Evolutionary conservation across 2,888 invertebrate genomes (phyloP), one percentile per base, ranked within the genome.

Genomic region (Eubasilissa splendida): DNA sequence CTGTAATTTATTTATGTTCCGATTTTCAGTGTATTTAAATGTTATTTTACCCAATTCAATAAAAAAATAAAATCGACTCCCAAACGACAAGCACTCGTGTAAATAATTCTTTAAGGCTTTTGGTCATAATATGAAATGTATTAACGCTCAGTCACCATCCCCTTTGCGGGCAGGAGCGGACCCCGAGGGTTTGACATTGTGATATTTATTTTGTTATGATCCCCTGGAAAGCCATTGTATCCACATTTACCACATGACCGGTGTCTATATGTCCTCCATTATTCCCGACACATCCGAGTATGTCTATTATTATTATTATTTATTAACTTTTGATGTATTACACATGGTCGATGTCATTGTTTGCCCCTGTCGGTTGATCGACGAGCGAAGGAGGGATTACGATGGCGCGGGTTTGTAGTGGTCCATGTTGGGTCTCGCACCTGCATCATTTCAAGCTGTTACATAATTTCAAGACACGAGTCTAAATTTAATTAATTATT

Each of bases 131-230:
- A 50, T 50, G 68, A 68, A 53, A 68, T 14, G 53, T 50, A 68
- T 68, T 68, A 33, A 53, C 50, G 68, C 68, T 33, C 52, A 68
- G 68, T 68, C 68, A 71, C 11, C 71, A 53, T 31, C 56, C 56
- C 71, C 71, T 31, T 22, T 42, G 54, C 14, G 71, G 71, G 31
- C 56, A 14, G 22, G 59, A 63, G 52, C 9, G 22, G 42, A 14
- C 31, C 76, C 76, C 52, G 14, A 63, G 50, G 76, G 65, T 53
- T 76, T 76, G 76, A 76, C 76, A 76, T 63, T 76, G 63, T 76
- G 63, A 76, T 76, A 76, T 76, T 76, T 76, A 76, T 76, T 76
- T 76, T 76, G 76, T 76, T 76, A 65, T 76, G 58, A 75, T 76
- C 50, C 76, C 63, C 63, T 12, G 63, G 76, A 31, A 22, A 14